phyloP scores from a whole-genome alignment of 2,888 invertebrate species.

The Caenorhabditis sinica region DNA sequence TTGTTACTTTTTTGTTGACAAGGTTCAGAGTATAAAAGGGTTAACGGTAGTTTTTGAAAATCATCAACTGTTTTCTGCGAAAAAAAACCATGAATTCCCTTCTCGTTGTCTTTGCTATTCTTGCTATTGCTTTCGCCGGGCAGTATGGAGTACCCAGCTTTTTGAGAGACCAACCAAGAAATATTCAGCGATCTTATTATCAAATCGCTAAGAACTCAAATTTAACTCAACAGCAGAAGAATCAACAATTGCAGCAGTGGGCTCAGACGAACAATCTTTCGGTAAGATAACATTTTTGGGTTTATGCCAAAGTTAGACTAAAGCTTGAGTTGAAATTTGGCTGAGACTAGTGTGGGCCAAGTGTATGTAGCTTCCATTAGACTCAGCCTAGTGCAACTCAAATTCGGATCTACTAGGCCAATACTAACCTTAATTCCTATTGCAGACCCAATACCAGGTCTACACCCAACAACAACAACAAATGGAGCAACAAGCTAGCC shows the following conservation, averaged over 20 bases:
- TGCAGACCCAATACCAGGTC: conserved; percentile 41
- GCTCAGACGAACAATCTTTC: conserved; percentile 49
- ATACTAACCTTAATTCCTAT: neutral
- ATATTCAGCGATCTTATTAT: conserved; percentile 41
- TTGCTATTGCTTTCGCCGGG: conserved; percentile 14
- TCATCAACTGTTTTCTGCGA: neutral
- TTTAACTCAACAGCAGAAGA: conserved; percentile 34
- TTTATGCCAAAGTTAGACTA: no score
- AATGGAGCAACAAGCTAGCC: conserved; percentile 29
- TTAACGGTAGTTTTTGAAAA: no score
- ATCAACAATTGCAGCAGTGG: conserved; percentile 46
- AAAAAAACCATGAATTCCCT: conserved; percentile 42
- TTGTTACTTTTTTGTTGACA: no score
- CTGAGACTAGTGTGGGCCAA: no score
- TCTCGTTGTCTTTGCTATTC: conserved; percentile 3
- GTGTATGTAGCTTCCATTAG: no score
- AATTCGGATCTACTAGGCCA: no score
- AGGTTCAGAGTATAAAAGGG: no score
- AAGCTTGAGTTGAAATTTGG: no score
- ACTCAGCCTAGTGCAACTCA: no score
- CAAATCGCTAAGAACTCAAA: conserved; percentile 27
- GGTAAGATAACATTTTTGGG: conserved; percentile 15
- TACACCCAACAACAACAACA: conserved; percentile 36
- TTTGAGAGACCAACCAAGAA: conserved; percentile 49
- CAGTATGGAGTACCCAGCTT: conserved; percentile 3